phyloP scores from a whole-genome alignment of 2,797 vertebrate species.

The Anableps anableps region DNA sequence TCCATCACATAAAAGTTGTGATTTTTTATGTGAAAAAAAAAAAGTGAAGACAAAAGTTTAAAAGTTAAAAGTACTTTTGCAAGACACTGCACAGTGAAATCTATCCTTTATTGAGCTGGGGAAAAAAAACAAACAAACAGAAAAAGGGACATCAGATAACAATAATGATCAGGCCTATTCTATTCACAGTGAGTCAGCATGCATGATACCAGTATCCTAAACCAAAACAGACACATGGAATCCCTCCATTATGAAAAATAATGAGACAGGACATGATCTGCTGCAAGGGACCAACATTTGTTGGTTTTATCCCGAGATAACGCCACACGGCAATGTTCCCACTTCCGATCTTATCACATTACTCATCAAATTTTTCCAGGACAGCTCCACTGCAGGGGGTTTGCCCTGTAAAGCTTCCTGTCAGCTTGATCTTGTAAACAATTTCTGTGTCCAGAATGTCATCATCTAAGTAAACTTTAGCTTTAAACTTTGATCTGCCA shows the following conservation, averaged over 20 bases:
- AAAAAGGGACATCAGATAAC: neutral
- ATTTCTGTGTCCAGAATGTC: conserved; percentile 23
- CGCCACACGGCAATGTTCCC: conserved; percentile 9
- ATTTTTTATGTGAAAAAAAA: neutral
- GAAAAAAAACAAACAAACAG: neutral
- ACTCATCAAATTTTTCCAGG: conserved; percentile 22
- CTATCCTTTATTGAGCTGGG: neutral
- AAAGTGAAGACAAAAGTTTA: neutral
- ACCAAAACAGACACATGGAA: conserved; percentile 7
- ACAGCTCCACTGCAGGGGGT: conserved; percentile 5
- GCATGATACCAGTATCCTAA: neutral
- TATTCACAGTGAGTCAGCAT: neutral
- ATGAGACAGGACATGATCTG: conserved; percentile 6
- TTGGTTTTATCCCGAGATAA: conserved; percentile 37
- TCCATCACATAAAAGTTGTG: neutral
- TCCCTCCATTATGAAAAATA: neutral
- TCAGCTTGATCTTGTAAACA: conserved; percentile 29
- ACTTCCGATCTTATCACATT: conserved; percentile 34
- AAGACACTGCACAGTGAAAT: neutral
- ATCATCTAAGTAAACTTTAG: conserved; percentile 26
- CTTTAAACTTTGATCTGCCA: neutral
- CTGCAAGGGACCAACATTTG: conserved; percentile 12
- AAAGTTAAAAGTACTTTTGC: neutral
- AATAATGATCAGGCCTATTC: conserved; percentile 7
- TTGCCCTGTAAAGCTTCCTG: conserved; percentile 23